Conservation (phyloP, 1,140 invertebrate genomes). For the Phenacoccus solenopsis region DNA sequence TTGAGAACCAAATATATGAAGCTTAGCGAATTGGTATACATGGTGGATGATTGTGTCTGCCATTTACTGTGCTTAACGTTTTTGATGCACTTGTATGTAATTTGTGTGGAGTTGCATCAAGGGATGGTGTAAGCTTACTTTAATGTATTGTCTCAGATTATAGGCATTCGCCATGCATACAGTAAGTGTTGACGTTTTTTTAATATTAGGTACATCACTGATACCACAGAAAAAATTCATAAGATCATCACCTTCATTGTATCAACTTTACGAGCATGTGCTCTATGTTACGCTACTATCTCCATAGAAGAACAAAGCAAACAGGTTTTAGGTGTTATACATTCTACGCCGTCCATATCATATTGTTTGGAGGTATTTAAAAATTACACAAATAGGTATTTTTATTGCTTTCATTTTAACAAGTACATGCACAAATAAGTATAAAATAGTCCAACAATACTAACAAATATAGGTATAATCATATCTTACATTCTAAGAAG, state of each 20-base stretch:
- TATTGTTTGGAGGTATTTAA: constrained; percentile 21
- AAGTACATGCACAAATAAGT: too few species aligned
- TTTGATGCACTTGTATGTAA: constrained; percentile 22
- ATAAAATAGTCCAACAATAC: too few species aligned
- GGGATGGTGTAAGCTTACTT: constrained; percentile 20
- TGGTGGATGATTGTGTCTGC: constrained; percentile 22
- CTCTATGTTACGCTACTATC: constrained; percentile 19
- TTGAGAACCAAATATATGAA: constrained; percentile 21
- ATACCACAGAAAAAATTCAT: constrained; percentile 18
- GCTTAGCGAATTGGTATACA: constrained; percentile 19
- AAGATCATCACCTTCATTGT: constrained; percentile 22
- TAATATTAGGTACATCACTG: not conserved
- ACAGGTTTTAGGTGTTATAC: constrained; percentile 13
- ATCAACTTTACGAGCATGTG: constrained; percentile 18
- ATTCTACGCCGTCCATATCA: constrained; percentile 19
- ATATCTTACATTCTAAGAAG: too few species aligned
- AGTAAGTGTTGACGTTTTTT: too few species aligned
- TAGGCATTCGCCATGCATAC: too few species aligned
- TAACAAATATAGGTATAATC: too few species aligned
- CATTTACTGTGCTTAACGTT: constrained; percentile 22
- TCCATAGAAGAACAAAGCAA: constrained; percentile 22
- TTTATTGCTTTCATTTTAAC: too few species aligned
- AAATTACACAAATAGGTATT: not conserved
- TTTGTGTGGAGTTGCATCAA: constrained; percentile 22
- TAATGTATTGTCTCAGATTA: not conserved